Percentiles rank a stretch among this genome's conserved stretches.
Conservation (phyloP, 2,888 invertebrate genomes). For the Protodeltote pygarga region DNA sequence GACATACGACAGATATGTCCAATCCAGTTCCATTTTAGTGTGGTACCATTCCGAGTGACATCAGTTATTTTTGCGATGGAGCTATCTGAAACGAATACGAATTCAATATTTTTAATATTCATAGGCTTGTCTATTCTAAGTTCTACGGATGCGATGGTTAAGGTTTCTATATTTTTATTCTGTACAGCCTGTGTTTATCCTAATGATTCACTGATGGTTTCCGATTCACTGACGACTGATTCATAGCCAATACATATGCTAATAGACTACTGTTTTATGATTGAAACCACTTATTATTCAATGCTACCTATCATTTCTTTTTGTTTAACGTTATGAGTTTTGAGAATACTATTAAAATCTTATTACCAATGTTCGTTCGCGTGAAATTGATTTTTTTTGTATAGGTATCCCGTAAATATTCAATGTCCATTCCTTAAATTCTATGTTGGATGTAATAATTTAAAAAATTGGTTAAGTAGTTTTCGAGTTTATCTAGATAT, state of each 20-base stretch:
- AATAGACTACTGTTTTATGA: constrained; percentile 30
- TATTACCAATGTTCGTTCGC: neutral
- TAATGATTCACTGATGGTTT: constrained; percentile 56
- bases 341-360: constrained; percentile 2
- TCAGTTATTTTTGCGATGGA: too few relatives aligned
- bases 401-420: neutral
- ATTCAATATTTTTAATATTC: constrained; percentile 4
- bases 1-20: too few relatives aligned
- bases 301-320: constrained; percentile 29
- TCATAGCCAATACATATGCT: constrained; percentile 48
- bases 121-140: constrained; percentile 1
- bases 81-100: constrained; percentile 8
- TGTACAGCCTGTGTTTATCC: constrained; percentile 36
- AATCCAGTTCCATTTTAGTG: too few relatives aligned
- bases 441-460: too few relatives aligned
- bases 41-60: too few relatives aligned
- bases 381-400: neutral
- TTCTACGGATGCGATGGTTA: constrained; percentile 29
- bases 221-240: constrained; percentile 49
- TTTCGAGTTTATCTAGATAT: too few relatives aligned
- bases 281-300: constrained; percentile 39
- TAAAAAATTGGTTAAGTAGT: too few relatives aligned
- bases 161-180: constrained; percentile 33
- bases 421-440: too few relatives aligned
- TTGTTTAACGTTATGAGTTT: constrained; percentile 23